Base-by-base conservation (phyloP, 2,888 invertebrate genomes). In the Dasysyrphus tricinctus region DNA sequence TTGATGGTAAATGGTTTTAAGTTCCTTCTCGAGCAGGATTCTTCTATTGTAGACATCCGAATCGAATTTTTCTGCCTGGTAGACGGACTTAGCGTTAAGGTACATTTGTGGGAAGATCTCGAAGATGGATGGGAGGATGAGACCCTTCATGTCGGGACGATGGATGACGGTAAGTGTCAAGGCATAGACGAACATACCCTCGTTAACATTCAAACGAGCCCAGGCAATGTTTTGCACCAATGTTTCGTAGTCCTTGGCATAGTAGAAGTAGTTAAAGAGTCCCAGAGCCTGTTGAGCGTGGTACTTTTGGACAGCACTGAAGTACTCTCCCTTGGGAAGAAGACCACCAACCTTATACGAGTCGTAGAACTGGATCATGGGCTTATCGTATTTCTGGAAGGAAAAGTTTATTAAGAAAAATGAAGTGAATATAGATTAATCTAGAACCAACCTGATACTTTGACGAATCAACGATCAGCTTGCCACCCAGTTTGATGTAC, bases 101-200 rank as follows among this genome's bases (percentile, higher is more conserved):
- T 96, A 96, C 92, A 95, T 94, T 91, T 96, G 94, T 3, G 97
- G 97, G 92, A 95, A 94, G 91, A 96, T 94, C 92, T 97, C 97
- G 90, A 96, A 96, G 54, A 95, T 94, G 34, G 96, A 94, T 32
- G 97, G 96, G 29, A 96, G 91, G 59, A 94, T 93, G 88, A 96
- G 93, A 63, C 95, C 95, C 80, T 93, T 93, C 91, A 95, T 94
- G 90, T 96, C 96, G 7, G 91, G 90, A 65, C 96, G 94, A 91
- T 96, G 96, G 91, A 95, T 94, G 65, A 96, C 93, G 81, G 96
- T 95, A 82, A 94, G 93, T 65, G 94, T 94, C 88, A 96, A 92
- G 12, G 96, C 95, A 89, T 96, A 95, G 81, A 95, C 94, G 91
- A 94, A 96, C 90, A 96, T 93, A 74, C 94, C 94, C 91, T 96